Conservation (phyloP, 2,888 invertebrate genomes). For the Chaetogeoica ovagalla region DNA sequence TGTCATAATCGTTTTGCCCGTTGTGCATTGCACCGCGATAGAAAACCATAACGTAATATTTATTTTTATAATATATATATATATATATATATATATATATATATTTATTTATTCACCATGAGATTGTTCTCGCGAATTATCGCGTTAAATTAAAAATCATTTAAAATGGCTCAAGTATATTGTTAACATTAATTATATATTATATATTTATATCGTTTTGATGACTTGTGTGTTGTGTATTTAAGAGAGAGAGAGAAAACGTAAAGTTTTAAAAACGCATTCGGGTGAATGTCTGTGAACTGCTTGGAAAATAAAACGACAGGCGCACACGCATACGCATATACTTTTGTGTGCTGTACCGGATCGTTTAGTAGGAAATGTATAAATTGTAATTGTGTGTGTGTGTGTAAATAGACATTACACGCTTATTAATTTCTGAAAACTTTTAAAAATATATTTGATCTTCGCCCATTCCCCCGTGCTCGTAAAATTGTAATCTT, state of each 20-base stretch:
- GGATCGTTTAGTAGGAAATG: background rate
- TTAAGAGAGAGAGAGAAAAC: background rate
- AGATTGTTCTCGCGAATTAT: too few relatives aligned
- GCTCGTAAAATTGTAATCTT: too few relatives aligned
- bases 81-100: too few relatives aligned
- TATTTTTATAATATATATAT: too few relatives aligned
- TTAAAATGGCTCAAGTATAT: background rate
- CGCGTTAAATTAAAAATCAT: background rate
- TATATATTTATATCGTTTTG: too few relatives aligned
- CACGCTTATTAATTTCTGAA: background rate
- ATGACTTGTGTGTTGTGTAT: background rate
- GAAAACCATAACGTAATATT: too few relatives aligned
- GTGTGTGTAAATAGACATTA: conserved; percentile 9
- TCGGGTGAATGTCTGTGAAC: conserved; percentile 20
- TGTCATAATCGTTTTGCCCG: too few relatives aligned
- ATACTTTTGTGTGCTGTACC: background rate
- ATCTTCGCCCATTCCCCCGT: too few relatives aligned
- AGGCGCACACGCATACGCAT: background rate
- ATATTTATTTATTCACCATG: too few relatives aligned
- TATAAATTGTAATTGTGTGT: background rate
- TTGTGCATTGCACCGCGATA: too few relatives aligned
- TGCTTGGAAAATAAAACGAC: conserved; percentile 31
- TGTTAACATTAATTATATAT: too few relatives aligned
- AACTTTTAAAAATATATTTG: background rate
- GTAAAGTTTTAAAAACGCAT: background rate